Conservation (phyloP, 2,113 vertebrate species). For the Accipiter virgatus region DNA sequence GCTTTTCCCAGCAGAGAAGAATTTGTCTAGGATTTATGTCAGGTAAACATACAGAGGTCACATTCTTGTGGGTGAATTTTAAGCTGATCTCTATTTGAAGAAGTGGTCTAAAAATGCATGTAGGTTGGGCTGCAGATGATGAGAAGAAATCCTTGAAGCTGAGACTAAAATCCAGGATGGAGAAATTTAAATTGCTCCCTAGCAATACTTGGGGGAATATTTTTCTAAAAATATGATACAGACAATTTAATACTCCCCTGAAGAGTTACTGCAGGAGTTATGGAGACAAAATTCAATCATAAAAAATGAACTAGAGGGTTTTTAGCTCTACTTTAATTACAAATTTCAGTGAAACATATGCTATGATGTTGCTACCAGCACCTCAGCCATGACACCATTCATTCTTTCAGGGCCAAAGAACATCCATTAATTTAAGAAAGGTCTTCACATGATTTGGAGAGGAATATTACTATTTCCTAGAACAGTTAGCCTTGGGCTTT, state of each 20-base stretch:
- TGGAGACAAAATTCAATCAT: background rate
- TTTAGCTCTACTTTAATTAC: background rate
- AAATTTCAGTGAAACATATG: background rate
- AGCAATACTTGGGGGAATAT: background rate
- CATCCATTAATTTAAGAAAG: background rate
- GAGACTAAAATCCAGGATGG: background rate
- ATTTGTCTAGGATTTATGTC: background rate
- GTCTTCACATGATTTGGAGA: background rate
- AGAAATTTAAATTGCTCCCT: background rate
- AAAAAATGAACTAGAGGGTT: background rate
- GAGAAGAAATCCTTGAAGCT: background rate
- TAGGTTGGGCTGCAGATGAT: background rate
- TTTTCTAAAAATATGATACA: conserved; percentile 7
- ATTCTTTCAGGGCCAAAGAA: background rate
- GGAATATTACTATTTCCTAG: background rate
- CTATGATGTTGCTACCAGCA: background rate
- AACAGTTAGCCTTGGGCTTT: background rate
- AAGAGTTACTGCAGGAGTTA: background rate
- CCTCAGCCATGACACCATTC: background rate
- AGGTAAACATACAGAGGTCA: background rate
- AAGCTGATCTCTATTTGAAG: background rate
- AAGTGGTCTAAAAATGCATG: background rate
- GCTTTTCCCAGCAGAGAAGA: background rate
- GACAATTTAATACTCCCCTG: background rate
- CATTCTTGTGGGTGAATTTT: background rate